Evolutionary conservation across 2,888 invertebrate genomes (phyloP).

Genomic region (Spicauda simplicius): DNA sequence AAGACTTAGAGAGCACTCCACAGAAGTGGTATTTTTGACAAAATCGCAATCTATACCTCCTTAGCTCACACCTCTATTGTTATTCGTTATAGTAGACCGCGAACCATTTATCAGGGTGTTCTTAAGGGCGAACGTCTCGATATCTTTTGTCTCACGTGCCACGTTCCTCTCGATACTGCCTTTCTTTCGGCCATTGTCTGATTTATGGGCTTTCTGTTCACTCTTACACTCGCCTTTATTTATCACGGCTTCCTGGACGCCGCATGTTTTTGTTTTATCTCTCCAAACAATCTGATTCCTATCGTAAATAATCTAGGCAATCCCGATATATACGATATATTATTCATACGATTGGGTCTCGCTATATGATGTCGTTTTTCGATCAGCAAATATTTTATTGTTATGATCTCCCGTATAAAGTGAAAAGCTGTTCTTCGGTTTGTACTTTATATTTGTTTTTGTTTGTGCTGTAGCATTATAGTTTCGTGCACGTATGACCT

Average conservation of each 20-base stretch:
- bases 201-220: conserved; percentile 59
- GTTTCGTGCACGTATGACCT: too few relatives aligned
- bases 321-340: conserved; percentile 48
- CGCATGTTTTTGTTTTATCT: conserved; percentile 57
- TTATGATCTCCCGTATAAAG: conserved; percentile 35
- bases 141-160: conserved; percentile 60
- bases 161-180: conserved; percentile 51
- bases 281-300: conserved; percentile 45
- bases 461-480: background rate
- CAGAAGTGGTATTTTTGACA: conserved; percentile 59
- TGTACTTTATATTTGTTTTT: background rate
- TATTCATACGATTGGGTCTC: conserved; percentile 49
- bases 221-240: conserved; percentile 51
- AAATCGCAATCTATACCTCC: conserved; percentile 54
- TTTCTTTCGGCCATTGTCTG: conserved; percentile 52
- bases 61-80: conserved; percentile 41
- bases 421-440: background rate
- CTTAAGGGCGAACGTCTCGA: conserved; percentile 48
- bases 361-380: conserved; percentile 42
- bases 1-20: conserved; percentile 65
- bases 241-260: conserved; percentile 53
- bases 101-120: conserved; percentile 57
- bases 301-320: conserved; percentile 52
- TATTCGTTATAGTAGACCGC: conserved; percentile 46
- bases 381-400: conserved; percentile 42